A percentile compares a stretch with the other conserved stretches of the same genome.
These are phyloP conservation scores for Mythimna impura DNA, from an alignment of 2,888 invertebrate genomes.

Conservation along the genomic window DNA sequence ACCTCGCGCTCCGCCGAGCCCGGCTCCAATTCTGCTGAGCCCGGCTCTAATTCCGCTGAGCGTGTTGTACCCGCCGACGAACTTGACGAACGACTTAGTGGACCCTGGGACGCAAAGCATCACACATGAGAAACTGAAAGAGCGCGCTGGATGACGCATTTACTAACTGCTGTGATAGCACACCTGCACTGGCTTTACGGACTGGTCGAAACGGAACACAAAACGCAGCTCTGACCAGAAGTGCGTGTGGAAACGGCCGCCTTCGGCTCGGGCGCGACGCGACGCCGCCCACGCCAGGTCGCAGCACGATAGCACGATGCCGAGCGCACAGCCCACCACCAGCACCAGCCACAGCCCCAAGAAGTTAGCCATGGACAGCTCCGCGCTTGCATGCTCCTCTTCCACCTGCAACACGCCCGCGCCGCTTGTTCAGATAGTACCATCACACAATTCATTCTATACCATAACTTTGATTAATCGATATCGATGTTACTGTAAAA, in stretches of 20 bases:
- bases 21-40: constrained; percentile 28
- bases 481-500: background rate
- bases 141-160: background rate
- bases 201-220: constrained; percentile 83
- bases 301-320: constrained; percentile 91
- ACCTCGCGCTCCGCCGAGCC: constrained; percentile 32
- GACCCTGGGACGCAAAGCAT: constrained; percentile 64
- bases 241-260: constrained; percentile 71
- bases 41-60: constrained; percentile 15
- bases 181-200: constrained; percentile 81
- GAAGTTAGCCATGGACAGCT: constrained; percentile 93
- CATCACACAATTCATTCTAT: too few species aligned
- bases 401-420: constrained; percentile 67
- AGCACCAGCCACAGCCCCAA: constrained; percentile 95
- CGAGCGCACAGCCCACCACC: constrained; percentile 92
- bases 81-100: constrained; percentile 69
- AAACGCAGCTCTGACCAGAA: constrained; percentile 82
- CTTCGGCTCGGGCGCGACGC: constrained; percentile 69
- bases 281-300: constrained; percentile 88
- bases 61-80: constrained; percentile 31
- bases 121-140: constrained; percentile 1
- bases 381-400: constrained; percentile 78
- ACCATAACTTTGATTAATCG: too few species aligned
- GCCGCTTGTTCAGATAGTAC: background rate
- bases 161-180: background rate